Evolutionary conservation across 2,888 invertebrate species (phyloP).

Genomic region (Latrodectus hesperus): DNA sequence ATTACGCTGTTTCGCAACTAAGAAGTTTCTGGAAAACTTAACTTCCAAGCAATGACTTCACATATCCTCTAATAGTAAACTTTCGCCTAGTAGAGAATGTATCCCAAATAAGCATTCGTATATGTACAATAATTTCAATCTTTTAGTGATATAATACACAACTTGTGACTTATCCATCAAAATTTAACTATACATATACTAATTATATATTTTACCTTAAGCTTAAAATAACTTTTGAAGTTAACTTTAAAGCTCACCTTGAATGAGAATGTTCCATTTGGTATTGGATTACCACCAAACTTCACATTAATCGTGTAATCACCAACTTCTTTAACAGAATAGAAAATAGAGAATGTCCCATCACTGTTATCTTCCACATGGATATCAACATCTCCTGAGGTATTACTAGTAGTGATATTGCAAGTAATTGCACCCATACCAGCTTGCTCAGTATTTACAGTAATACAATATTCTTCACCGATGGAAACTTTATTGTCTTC

Average conservation of each 20-base stretch:
- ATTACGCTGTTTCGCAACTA: too few relatives aligned
- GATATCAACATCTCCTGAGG: constrained; percentile 62
- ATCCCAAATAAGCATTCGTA: too few relatives aligned
- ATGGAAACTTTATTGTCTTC: constrained; percentile 82
- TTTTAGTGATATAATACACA: too few relatives aligned
- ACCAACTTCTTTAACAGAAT: constrained; percentile 84
- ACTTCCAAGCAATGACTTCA: too few relatives aligned
- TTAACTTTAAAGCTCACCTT: constrained; percentile 76
- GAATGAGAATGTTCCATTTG: constrained; percentile 77
- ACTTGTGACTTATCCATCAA: too few relatives aligned
- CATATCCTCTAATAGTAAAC: too few relatives aligned
- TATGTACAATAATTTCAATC: too few relatives aligned
- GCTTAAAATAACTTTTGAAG: too few relatives aligned
- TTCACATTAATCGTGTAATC: constrained; percentile 90
- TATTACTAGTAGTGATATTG: constrained; percentile 83
- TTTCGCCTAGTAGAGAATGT: too few relatives aligned
- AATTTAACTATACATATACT: too few relatives aligned
- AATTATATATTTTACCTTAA: too few relatives aligned
- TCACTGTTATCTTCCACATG: constrained; percentile 80
- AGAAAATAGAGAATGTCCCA: constrained; percentile 87
- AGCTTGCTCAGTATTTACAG: constrained; percentile 78
- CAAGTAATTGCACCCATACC: constrained; percentile 90
- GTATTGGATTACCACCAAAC: constrained; percentile 89
- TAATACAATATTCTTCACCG: constrained; percentile 84
- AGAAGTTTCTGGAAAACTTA: too few relatives aligned